Evolutionary conservation across 2,888 invertebrate species (phyloP).

Genomic region (Stictocephala bisonia): DNA sequence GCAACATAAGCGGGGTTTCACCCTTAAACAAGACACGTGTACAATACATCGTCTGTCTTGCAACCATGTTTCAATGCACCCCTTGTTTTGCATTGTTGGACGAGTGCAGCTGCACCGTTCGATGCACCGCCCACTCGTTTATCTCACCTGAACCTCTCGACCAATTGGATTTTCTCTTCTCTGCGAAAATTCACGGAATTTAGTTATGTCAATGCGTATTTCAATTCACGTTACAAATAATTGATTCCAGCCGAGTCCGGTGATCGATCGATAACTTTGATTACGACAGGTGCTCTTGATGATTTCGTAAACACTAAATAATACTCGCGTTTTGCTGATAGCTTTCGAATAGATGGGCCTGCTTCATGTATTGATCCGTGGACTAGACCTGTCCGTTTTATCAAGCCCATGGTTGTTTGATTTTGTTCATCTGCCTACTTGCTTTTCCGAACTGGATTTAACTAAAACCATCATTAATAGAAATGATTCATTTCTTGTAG

Average conservation of each 20-base stretch:
- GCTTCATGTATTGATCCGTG: slow-evolving; percentile 31
- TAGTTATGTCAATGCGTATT: slow-evolving; percentile 41
- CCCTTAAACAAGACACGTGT: too few relatives aligned
- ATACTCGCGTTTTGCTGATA: slow-evolving; percentile 32
- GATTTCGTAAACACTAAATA: slow-evolving; percentile 38
- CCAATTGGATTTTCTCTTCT: slow-evolving; percentile 28
- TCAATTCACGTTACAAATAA: slow-evolving; percentile 40
- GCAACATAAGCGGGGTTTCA: too few relatives aligned
- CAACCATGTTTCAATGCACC: slow-evolving; percentile 3
- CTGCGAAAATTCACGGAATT: slow-evolving; percentile 28
- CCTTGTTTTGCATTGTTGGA: slow-evolving; percentile 34
- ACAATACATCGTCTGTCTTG: too few relatives aligned
- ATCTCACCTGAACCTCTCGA: slow-evolving; percentile 24
- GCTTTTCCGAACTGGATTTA: too few relatives aligned
- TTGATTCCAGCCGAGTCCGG: slow-evolving; percentile 23
- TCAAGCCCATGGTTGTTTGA: slow-evolving; percentile 33
- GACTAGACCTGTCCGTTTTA: slow-evolving; percentile 28
- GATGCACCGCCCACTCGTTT: slow-evolving; percentile 32
- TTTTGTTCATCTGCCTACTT: too few relatives aligned
- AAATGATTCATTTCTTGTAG: too few relatives aligned
- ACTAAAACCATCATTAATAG: too few relatives aligned
- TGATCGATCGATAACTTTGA: slow-evolving; percentile 34
- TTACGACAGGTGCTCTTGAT: slow-evolving; percentile 36
- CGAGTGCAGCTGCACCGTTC: slow-evolving; percentile 33
- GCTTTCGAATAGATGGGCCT: slow-evolving; percentile 23